Evolutionary conservation across 2,113 vertebrate species (phyloP).

Genomic region (Rhagologus leucostigma): DNA sequence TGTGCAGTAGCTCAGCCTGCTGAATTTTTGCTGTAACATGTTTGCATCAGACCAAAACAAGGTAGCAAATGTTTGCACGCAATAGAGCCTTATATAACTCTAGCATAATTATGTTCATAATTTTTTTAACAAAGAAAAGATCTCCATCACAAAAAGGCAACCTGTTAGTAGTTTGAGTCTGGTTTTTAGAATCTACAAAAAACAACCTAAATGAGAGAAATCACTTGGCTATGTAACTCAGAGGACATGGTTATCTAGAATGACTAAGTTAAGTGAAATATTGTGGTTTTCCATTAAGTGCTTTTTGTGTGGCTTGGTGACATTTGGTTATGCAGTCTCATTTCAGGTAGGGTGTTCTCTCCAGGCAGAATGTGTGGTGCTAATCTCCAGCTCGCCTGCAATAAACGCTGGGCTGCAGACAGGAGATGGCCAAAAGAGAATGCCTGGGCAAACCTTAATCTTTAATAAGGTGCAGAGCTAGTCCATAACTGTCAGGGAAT

Average conservation of each 20-base stretch:
- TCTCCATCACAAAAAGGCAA: neutral
- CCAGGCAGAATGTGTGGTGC: slow-evolving; percentile 27
- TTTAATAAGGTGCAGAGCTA: slow-evolving; percentile 77
- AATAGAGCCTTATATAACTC: neutral
- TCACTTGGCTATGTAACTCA: neutral
- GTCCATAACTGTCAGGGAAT: slow-evolving; percentile 77
- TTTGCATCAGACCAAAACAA: neutral
- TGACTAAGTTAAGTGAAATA: neutral
- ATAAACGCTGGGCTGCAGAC: slow-evolving; percentile 64
- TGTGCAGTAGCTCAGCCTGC: neutral
- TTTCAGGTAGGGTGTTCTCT: neutral
- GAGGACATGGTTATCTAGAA: neutral
- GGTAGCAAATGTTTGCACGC: neutral
- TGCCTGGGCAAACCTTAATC: slow-evolving; percentile 71
- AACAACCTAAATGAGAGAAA: neutral
- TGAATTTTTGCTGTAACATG: neutral
- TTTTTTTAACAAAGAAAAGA: neutral
- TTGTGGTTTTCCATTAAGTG: neutral
- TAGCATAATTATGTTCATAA: neutral
- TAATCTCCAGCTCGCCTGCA: slow-evolving; percentile 54
- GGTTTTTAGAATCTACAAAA: neutral
- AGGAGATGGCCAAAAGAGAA: slow-evolving; percentile 66
- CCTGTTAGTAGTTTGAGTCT: neutral
- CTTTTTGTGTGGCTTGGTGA: neutral
- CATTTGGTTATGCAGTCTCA: neutral